Base-by-base conservation (phyloP, 2,113 vertebrate species). In the Myrmophylax atrothorax region DNA sequence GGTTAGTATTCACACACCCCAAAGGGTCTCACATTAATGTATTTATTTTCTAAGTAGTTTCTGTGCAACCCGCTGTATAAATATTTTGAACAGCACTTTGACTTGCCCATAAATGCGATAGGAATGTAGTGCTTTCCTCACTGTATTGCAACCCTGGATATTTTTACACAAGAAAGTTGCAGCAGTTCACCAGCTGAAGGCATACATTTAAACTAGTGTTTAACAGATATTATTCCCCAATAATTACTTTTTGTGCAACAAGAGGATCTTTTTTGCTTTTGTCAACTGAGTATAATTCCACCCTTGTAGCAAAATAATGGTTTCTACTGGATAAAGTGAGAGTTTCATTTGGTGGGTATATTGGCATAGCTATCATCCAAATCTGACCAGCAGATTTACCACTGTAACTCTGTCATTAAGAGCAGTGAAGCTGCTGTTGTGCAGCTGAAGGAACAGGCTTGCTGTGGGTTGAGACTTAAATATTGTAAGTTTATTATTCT, bases 371-470 rank as follows among this genome's bases (percentile, higher is more conserved):
- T 77, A 25, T 13, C 26, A 68, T 35, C 3, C 8, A 50, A 56
- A 33, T 26, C 31, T 67, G n/a, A 17, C 62, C 70, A 13, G 10
- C 20, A 66, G 18, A 35, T 38, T 56, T 31, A 17, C 12, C 4
- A 4, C 40, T n/a, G 19, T 20, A 46, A 23, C 7, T 55, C 60
- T 15, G 23, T 22, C 35, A 73, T 40, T 20, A 31, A 31, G 47
- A 59, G n/a, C 4, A 28, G 58, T 29, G 49, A 47, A 53, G 25
- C 18, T 49, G 31, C 35, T 2, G 0, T 7, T 22, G 23, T 40
- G 38, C 38, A 79, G 46, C 16, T 78, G 47, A 31, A 88, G 56
- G 24, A 76, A 59, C 47, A 20, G 16, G 4, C 15, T 64, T 60
- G 35, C 35, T 82, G 19, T 1, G 2, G 9, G 14, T 18, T 3